Conservation (phyloP, 1,140 invertebrate species). For the Zaprionus gabonicus region DNA sequence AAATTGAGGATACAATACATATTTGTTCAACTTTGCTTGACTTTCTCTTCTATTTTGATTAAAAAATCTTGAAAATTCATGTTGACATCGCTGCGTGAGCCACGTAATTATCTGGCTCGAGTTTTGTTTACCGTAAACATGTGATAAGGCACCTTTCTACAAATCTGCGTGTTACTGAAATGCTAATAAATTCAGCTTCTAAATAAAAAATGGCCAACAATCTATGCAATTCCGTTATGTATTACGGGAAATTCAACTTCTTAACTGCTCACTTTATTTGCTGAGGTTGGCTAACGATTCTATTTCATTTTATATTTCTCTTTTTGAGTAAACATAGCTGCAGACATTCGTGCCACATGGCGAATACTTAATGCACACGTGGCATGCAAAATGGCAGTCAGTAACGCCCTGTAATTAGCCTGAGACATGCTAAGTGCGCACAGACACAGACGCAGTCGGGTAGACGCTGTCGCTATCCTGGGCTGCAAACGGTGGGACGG, state of each 20-base stretch:
- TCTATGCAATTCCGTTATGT: constrained; percentile 34
- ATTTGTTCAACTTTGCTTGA: background rate
- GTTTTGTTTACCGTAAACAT: constrained; percentile 18
- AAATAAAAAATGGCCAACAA: constrained; percentile 31
- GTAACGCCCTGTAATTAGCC: constrained; percentile 77
- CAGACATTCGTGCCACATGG: constrained; percentile 57
- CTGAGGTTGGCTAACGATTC: background rate
- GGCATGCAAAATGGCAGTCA: constrained; percentile 76
- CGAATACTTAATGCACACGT: constrained; percentile 67
- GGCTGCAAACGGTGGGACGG: background rate
- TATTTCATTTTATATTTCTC: constrained; percentile 12
- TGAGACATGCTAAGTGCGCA: constrained; percentile 71
- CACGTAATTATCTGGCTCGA: background rate
- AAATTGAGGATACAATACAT: background rate
- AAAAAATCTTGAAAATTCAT: background rate
- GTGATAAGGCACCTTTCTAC: constrained; percentile 18
- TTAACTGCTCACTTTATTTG: constrained; percentile 50
- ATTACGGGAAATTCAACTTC: constrained; percentile 25
- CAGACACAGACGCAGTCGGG: constrained; percentile 15
- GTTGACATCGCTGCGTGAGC: background rate
- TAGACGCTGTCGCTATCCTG: background rate
- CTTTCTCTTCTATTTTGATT: background rate
- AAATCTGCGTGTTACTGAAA: constrained; percentile 31
- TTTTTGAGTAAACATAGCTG: constrained; percentile 58
- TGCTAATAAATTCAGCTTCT: constrained; percentile 14